Evolutionary conservation across 2,113 vertebrate species (phyloP).

Genomic region (Sinocyclocheilus maitianheensis): DNA sequence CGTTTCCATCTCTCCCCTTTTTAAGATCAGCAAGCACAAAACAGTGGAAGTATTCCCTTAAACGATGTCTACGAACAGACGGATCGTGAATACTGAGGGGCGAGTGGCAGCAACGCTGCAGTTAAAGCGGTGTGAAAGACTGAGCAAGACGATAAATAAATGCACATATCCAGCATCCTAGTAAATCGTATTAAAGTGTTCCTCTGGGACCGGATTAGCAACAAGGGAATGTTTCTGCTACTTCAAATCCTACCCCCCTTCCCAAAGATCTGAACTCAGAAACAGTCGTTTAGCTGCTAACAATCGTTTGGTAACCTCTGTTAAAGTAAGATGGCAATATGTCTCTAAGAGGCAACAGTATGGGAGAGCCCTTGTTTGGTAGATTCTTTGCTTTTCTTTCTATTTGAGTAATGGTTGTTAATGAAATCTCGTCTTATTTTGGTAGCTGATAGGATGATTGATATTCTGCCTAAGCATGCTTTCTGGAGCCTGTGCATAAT

Average conservation of each 20-base stretch:
- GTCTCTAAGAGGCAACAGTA: conserved; percentile 62
- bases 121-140: conserved; percentile 62
- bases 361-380: conserved; percentile 63
- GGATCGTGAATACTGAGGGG: conserved; percentile 54
- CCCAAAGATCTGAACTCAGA: conserved; percentile 75
- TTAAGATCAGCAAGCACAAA: conserved; percentile 77
- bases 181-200: conserved; percentile 66
- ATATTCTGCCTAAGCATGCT: conserved; percentile 79
- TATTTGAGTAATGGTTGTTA: conserved; percentile 67
- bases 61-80: conserved; percentile 67
- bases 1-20: conserved; percentile 54
- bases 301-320: conserved; percentile 70
- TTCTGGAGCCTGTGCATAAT: conserved; percentile 75
- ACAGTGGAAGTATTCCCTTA: conserved; percentile 70
- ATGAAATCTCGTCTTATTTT: conserved; percentile 73
- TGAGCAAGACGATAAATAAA: conserved; percentile 61
- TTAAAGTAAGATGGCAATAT: conserved; percentile 68
- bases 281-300: conserved; percentile 82
- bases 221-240: conserved; percentile 60
- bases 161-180: conserved; percentile 66
- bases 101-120: conserved; percentile 43
- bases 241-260: conserved; percentile 29
- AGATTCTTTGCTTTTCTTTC: conserved; percentile 60
- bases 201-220: conserved; percentile 70
- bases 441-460: conserved; percentile 76